A percentile compares a stretch with the other conserved stretches of the same genome.
These are phyloP conservation scores for Hyles lineata DNA, from an alignment of 2,888 invertebrate genomes.

Conservation along the genomic window DNA sequence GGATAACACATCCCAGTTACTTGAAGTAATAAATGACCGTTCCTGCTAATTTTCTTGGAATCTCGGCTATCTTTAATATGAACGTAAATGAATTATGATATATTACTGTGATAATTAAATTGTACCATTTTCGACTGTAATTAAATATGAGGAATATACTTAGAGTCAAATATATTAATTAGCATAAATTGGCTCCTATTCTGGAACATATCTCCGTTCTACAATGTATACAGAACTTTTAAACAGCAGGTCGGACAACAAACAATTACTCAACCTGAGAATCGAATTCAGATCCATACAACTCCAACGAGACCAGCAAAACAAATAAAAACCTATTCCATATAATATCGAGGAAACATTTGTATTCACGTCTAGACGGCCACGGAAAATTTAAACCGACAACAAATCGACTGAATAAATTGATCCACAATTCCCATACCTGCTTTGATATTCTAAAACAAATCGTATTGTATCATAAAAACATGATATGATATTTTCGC, in stretches of 20 bases:
- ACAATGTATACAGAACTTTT: too few relatives aligned
- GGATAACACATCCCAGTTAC: not conserved
- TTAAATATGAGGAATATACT: too few relatives aligned
- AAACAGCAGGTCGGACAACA: too few relatives aligned
- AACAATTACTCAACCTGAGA: too few relatives aligned
- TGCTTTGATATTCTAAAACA: conserved; percentile 8
- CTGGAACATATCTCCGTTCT: too few relatives aligned
- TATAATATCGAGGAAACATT: not conserved
- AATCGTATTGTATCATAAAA: not conserved
- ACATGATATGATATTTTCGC: too few relatives aligned
- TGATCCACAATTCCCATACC: conserved; percentile 8
- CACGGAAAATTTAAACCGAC: conserved; percentile 13
- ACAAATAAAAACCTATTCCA: too few relatives aligned
- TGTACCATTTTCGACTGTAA: not conserved
- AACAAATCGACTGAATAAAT: conserved; percentile 14
- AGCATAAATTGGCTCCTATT: too few relatives aligned
- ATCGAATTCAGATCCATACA: too few relatives aligned
- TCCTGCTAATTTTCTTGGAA: conserved; percentile 9
- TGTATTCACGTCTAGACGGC: conserved; percentile 18
- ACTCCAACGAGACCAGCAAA: too few relatives aligned
- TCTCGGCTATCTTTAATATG: not conserved
- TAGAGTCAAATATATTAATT: too few relatives aligned
- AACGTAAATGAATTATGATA: not conserved
- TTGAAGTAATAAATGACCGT: not conserved
- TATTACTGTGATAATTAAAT: not conserved